These are phyloP conservation scores for Sceliomorpha sp. DNA, from an alignment of 2,888 invertebrate species.

Conservation along the genomic window DNA sequence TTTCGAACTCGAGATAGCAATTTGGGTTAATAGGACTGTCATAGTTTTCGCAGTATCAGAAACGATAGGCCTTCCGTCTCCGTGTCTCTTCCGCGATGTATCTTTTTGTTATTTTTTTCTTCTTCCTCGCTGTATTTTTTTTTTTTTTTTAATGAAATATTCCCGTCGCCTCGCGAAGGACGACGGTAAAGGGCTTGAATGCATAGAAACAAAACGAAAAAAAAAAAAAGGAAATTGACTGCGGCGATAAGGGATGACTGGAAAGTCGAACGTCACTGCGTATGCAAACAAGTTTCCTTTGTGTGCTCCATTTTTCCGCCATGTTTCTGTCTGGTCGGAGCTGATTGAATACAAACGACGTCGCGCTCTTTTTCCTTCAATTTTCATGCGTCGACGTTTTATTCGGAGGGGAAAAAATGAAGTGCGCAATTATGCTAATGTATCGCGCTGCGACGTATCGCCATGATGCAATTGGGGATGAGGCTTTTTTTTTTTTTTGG, in stretches of 20 bases:
- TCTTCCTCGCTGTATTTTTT: too few species aligned
- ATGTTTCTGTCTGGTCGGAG: background rate
- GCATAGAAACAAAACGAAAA: conserved; percentile 14
- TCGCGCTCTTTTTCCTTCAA: conserved; percentile 5
- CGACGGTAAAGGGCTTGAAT: conserved; percentile 25
- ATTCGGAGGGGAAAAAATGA: background rate
- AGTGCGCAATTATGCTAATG: background rate
- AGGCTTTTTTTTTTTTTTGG: too few species aligned
- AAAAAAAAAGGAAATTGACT: conserved; percentile 44
- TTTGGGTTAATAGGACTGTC: conserved; percentile 55
- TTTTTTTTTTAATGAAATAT: conserved; percentile 45
- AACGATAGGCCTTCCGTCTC: conserved; percentile 21
- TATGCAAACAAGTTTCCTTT: conserved; percentile 49
- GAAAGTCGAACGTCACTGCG: conserved; percentile 41
- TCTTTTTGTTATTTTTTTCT: too few species aligned
- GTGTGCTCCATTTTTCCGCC: conserved; percentile 24
- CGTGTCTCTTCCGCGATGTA: too few species aligned
- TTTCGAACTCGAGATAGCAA: conserved; percentile 36
- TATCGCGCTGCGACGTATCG: too few species aligned
- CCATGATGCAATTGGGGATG: too few species aligned
- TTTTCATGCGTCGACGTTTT: conserved; percentile 5
- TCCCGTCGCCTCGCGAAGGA: conserved; percentile 34
- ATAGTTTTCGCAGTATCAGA: conserved; percentile 32
- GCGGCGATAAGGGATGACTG: conserved; percentile 44
- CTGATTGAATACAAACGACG: conserved; percentile 4